Evolutionary conservation across 2,113 vertebrate species (phyloP), one percentile per base, ranked within the genome.

Genomic region (Chloebia gouldiae): DNA sequence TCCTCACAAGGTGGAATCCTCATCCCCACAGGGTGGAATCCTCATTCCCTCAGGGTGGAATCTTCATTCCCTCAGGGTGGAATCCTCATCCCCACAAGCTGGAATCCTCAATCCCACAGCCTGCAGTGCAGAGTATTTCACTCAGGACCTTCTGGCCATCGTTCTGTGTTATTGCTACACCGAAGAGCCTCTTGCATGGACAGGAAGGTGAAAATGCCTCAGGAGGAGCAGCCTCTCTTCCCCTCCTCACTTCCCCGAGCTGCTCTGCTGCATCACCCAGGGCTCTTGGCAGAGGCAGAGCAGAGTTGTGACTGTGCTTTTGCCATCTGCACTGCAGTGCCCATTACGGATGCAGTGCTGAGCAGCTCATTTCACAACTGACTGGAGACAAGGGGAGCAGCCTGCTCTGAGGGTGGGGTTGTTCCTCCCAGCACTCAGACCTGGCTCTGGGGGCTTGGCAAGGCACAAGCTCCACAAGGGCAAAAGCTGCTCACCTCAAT

Each of bases 321-420:
- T 95, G 93, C 93, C 93, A 94, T 96, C 94, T 95, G 95, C 95
- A 95, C 94, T 97, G 97, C 95, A 96, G 93, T 92, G 87, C 96
- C 96, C 92, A 95, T 97, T 97, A 95, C 17, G 59, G 92, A 97
- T 96, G 92, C 96, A 96, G 95, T 6, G 37, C 95, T 72, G 88
- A 96, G 93, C 85, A 84, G 91, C 96, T 93, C 86, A 81, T 97
- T 97, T 97, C 96, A 95, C 96, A 97, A 93, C 57, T 54, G 92
- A 72, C 89, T 96, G 93, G 90, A 90, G 94, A 35, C 82, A 30
- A 90, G 87, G 78, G 71, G n/a, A 73, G 37, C n/a, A 92, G 88
- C 73, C 72, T 50, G 4, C n/a, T 14, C 33, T 13, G 68, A 2
- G 5, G 35, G 8, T 20, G 69, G 87, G 79, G 31, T 37, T 83